Evolutionary conservation across 1,140 invertebrate genomes (phyloP).

Genomic region (Cydia amplana): DNA sequence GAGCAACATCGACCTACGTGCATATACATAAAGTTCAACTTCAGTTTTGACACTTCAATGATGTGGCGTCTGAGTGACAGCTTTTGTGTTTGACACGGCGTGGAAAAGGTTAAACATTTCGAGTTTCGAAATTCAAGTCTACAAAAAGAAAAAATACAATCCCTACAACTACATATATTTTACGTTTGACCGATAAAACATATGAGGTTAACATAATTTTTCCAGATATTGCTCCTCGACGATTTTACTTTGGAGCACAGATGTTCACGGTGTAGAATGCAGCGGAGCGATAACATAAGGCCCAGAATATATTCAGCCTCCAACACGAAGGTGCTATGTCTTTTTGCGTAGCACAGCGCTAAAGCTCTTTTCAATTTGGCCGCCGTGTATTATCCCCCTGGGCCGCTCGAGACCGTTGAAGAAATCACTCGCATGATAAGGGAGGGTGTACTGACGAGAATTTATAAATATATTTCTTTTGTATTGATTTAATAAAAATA

Average conservation of each 20-base stretch:
- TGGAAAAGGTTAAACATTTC: too few relatives aligned
- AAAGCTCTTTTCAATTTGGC: background rate
- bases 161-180: background rate
- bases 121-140: too few relatives aligned
- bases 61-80: too few relatives aligned
- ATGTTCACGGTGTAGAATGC: slow-evolving; percentile 21
- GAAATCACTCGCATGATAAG: slow-evolving; percentile 20
- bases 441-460: slow-evolving; percentile 4
- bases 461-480: background rate
- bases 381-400: background rate
- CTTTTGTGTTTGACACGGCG: too few relatives aligned
- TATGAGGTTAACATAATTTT: slow-evolving; percentile 22
- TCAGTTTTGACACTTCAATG: too few relatives aligned
- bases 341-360: background rate
- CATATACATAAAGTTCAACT: too few relatives aligned
- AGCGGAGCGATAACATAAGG: slow-evolving; percentile 23
- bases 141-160: background rate
- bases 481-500: background rate
- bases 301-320: slow-evolving; percentile 7
- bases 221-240: slow-evolving; percentile 6
- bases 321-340: background rate
- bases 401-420: background rate
- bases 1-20: too few relatives aligned
- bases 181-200: slow-evolving; percentile 7
- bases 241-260: slow-evolving; percentile 19